Conservation (phyloP, 2,888 invertebrate species). For the Polydrusus tereticollis region DNA sequence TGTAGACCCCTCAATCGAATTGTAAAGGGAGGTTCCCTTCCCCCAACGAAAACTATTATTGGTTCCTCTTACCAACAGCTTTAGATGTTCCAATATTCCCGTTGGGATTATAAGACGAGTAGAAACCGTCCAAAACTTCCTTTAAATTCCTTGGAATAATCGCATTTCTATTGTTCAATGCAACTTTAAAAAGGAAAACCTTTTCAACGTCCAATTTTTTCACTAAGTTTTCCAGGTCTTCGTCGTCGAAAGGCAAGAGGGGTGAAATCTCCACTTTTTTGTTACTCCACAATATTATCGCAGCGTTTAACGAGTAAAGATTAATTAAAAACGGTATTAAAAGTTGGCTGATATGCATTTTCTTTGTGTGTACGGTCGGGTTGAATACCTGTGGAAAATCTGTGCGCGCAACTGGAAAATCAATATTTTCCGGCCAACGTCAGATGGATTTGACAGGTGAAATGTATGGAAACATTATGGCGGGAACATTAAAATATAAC, state of each 20-base stretch:
- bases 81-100: constrained; percentile 59
- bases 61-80: constrained; percentile 57
- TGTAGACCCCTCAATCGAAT: too few species aligned
- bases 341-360: constrained; percentile 37
- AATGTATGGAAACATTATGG: neutral
- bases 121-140: constrained; percentile 56
- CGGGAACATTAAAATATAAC: neutral
- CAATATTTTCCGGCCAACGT: constrained; percentile 11
- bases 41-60: neutral
- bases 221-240: constrained; percentile 59
- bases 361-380: constrained; percentile 21
- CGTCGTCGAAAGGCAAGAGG: constrained; percentile 60
- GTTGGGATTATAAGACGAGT: constrained; percentile 62
- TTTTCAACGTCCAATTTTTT: constrained; percentile 59
- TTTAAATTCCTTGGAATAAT: constrained; percentile 57
- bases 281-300: constrained; percentile 59
- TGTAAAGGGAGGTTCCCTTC: neutral
- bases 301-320: constrained; percentile 51
- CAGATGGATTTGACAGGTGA: neutral
- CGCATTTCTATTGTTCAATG: constrained; percentile 40
- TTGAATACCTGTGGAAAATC: constrained; percentile 7
- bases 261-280: constrained; percentile 61
- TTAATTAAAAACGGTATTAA: constrained; percentile 39
- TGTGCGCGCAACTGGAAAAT: constrained; percentile 12
- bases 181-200: constrained; percentile 58